Evolutionary conservation across 2,113 vertebrate genomes (phyloP).

Genomic region (Neomonachus schauinslandi): DNA sequence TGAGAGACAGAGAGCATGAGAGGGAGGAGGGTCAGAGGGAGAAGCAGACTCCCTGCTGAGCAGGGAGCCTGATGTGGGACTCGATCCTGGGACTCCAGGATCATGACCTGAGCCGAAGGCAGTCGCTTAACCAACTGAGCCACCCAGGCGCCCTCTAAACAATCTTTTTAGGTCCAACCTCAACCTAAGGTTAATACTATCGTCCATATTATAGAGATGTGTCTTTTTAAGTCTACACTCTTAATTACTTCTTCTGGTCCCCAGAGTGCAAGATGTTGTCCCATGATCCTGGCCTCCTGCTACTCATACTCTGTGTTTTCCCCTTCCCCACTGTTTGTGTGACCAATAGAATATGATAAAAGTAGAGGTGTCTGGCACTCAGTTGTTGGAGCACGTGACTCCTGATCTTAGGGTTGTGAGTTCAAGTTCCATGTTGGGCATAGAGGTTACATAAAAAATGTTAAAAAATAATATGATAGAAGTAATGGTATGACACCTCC

Average conservation of each 20-base stretch:
- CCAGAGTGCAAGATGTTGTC: not conserved
- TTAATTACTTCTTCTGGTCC: not conserved
- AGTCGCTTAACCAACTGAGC: no score
- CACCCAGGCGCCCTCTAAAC: no score
- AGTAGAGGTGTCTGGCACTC: not conserved
- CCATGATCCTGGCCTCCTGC: not conserved
- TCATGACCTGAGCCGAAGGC: no score
- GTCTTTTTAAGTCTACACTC: not conserved
- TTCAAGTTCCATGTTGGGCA: not conserved
- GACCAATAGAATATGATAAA: not conserved
- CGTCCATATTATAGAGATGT: not conserved
- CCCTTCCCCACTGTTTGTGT: no score
- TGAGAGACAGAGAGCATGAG: no score
- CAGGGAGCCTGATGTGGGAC: no score
- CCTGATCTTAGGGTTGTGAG: not conserved
- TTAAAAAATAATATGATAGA: not conserved
- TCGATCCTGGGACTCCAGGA: no score
- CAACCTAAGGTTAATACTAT: not conserved
- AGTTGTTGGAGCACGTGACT: not conserved
- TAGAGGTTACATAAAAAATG: not conserved
- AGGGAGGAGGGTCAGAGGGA: no score
- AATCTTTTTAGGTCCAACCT: not conserved
- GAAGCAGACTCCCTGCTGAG: no score
- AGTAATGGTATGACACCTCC: not conserved
- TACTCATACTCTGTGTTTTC: not conserved